Evolutionary conservation across 2,888 invertebrate genomes (phyloP), one percentile per base, ranked within the genome.

Genomic region (Philopedon plagiatum): DNA sequence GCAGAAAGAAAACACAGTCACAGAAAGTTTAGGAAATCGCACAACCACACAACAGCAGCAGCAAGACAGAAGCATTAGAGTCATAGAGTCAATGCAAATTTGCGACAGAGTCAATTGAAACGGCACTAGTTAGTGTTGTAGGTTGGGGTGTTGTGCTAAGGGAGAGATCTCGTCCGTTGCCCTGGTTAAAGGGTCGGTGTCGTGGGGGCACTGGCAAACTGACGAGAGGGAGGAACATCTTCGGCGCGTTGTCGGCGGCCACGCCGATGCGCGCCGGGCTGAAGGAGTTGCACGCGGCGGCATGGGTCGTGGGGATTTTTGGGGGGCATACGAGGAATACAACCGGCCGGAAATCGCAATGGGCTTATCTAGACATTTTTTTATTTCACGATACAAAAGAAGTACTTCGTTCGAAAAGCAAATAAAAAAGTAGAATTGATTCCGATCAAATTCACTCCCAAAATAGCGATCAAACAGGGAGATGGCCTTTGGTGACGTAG

Each of bases 1-100:
- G 77, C 77, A 77, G 74, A 71, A 72, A 76, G 73, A 68, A 76
- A 75, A 77, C 77, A 75, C 77, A 76, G 75, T 73, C 78, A 77
- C 78, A 77, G 75, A 76, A 69, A 74, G 69, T 65, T 65, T 71
- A 75, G 65, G 58, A 65, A 60, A 70, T 64, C 44, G 66, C 72
- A 72, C 76, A 73, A 64, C 65, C 46, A 76, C 77, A 77, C 76
- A 73, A 37, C 73, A 73, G 32, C 73, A 73, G 41, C 73, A 73
- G 32, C 73, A 70, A 76, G 74, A 71, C 71, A 75, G 64, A 76
- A 71, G 67, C 73, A 71, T 64, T 63, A 63, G 57, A 70, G 63
- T 63, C 63, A 65, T 57, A 65, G 57, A 70, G 63, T 63, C 63
- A 58, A 44, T 23, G 34, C 29, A 68, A 29, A 56, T 51, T 61